These are phyloP conservation scores for Orchesella cincta DNA, from an alignment of 1,140 invertebrate genomes.

Conservation along the genomic window DNA sequence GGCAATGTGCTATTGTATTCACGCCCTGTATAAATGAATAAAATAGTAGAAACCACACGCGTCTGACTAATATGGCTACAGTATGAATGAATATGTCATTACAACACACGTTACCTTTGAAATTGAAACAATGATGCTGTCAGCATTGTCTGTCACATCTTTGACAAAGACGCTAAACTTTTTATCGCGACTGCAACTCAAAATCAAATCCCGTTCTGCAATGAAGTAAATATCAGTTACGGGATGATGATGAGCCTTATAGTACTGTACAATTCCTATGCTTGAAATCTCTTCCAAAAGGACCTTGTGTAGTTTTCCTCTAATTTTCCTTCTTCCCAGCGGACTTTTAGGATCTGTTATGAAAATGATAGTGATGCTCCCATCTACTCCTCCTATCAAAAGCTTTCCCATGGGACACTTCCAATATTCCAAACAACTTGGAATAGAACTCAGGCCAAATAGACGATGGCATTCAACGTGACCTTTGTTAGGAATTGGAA, in stretches of 20 bases:
- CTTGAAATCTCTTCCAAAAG: not conserved
- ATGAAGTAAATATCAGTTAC: conserved; percentile 41
- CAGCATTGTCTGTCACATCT: conserved; percentile 38
- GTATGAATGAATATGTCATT: not conserved
- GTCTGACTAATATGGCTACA: not conserved
- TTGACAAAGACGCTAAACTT: conserved; percentile 46
- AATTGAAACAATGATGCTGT: conserved; percentile 33
- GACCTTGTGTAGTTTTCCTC: conserved; percentile 41
- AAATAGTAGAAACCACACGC: not conserved
- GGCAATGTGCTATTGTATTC: conserved; percentile 42
- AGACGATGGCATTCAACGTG: conserved; percentile 47
- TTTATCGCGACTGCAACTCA: conserved; percentile 40
- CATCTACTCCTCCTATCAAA: conserved; percentile 31
- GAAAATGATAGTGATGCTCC: conserved; percentile 42
- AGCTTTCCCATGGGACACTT: not conserved
- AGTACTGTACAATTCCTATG: conserved; percentile 28
- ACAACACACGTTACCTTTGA: too few relatives aligned
- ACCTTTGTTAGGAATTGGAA: conserved; percentile 35
- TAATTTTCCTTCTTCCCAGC: conserved; percentile 39
- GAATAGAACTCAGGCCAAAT: conserved; percentile 34
- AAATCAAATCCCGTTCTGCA: conserved; percentile 35
- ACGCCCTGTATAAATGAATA: too few relatives aligned
- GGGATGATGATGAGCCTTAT: conserved; percentile 40
- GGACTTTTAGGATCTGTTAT: conserved; percentile 34
- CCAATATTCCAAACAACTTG: conserved; percentile 42